Percentiles rank a stretch among this genome's conserved stretches.
Conservation (phyloP, 2,797 vertebrate species). For the Luscinia megarhynchos region DNA sequence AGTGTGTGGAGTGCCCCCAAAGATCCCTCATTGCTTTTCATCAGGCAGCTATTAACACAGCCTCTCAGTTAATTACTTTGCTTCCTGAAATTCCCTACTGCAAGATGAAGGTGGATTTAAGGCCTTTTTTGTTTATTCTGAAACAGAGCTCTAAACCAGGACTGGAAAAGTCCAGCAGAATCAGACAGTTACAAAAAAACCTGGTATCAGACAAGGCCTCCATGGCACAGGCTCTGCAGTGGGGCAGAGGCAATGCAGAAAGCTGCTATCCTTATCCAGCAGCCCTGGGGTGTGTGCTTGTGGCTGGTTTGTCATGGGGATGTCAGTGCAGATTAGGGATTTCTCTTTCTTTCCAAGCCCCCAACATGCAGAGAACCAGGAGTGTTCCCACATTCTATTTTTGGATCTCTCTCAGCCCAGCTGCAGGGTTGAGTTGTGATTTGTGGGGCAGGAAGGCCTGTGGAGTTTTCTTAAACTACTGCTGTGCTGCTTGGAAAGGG, state of each 20-base stretch:
- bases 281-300: not conserved
- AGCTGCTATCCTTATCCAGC: not conserved
- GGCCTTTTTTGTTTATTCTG: not conserved
- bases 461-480: slow-evolving; percentile 2
- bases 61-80: not conserved
- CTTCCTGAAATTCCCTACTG: not conserved
- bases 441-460: slow-evolving; percentile 28
- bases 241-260: not conserved
- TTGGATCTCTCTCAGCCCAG: not conserved
- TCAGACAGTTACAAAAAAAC: fast-evolving
- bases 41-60: not conserved
- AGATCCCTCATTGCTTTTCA: not conserved
- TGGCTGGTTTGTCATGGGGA: not conserved
- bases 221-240: fast-evolving
- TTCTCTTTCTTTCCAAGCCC: not conserved
- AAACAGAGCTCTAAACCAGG: not conserved
- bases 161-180: not conserved
- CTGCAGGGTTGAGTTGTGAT: slow-evolving; percentile 11
- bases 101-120: not conserved
- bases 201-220: not conserved
- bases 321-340: not conserved
- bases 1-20: not conserved
- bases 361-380: not conserved
- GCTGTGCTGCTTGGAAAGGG: not conserved
- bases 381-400: slow-evolving; percentile 25